Evolutionary conservation across 2,113 vertebrate species (phyloP), one percentile per base, ranked within the genome.

Genomic region (Dendropsophus ebraccatus): DNA sequence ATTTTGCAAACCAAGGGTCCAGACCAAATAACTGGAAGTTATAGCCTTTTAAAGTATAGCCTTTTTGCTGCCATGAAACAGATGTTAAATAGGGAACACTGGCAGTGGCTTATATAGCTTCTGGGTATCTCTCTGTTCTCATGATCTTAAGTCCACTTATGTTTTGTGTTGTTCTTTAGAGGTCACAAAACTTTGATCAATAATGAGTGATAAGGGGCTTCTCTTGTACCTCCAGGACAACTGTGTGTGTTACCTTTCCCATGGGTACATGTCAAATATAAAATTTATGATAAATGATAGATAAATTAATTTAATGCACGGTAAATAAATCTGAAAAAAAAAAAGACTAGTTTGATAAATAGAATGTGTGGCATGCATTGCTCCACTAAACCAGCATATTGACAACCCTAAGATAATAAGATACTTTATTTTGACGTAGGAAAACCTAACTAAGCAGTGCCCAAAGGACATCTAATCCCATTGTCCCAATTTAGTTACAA

Each of bases 161-260:
- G 93, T 90, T 93, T 93, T 94, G 93, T 94, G 94, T 90, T 93
- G 88, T 94, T 94, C 92, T 95, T 94, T 93, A 92, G 93, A 94
- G 94, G 95, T 95, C 94, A 94, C 91, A 90, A 94, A 93, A 94
- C 94, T 95, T 94, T 95, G 94, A 95, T 94, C 94, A 93, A 91
- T 94, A 92, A 92, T 81, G 91, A 92, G 91, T 91, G 92, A 90
- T 93, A 86, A 92, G 88, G 91, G 91, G 89, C 92, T 94, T 94
- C 90, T 89, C 89, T 92, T 94, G 94, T 91, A 94, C 94, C 90
- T 93, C 35, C 28, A 87, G 89, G 89, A 90, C 87, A 89, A 84
- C 90, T 92, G 87, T 89, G 82, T 88, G 90, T 90, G 88, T 91
- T 91, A 91, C 91, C 88, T 89, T 88, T 90, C 90, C 90, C 30